These are phyloP conservation scores for Leptonema lineaticorne DNA, from an alignment of 1,140 invertebrate genomes.

Conservation along the genomic window DNA sequence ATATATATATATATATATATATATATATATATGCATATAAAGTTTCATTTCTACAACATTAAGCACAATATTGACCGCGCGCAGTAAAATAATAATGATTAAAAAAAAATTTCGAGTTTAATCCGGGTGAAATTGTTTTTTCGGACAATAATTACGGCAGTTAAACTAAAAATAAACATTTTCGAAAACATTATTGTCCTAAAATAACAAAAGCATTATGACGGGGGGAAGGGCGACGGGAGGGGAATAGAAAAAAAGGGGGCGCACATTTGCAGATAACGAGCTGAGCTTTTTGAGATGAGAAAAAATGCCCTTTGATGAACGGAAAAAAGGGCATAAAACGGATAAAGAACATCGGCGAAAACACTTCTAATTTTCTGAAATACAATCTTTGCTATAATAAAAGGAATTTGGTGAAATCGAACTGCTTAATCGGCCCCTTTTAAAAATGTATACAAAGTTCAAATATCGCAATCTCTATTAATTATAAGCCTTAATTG, in stretches of 20 bases:
- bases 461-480: no score
- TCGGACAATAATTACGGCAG: not conserved
- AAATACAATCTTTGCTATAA: not conserved
- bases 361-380: not conserved
- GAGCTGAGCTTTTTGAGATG: not conserved
- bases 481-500: no score
- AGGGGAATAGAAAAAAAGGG: not conserved
- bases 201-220: not conserved
- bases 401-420: no score
- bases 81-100: no score
- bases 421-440: no score
- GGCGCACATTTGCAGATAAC: not conserved
- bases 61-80: no score
- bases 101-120: not conserved
- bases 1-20: no score
- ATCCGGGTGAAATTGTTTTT: not conserved
- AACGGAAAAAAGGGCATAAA: no score
- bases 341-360: not conserved
- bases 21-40: no score
- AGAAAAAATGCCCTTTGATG: not conserved
- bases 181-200: not conserved
- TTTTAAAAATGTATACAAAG: no score
- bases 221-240: no score
- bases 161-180: not conserved
- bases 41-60: no score